Evolutionary conservation across 1,140 invertebrate genomes (phyloP).

Genomic region (Aphidius gifuensis): DNA sequence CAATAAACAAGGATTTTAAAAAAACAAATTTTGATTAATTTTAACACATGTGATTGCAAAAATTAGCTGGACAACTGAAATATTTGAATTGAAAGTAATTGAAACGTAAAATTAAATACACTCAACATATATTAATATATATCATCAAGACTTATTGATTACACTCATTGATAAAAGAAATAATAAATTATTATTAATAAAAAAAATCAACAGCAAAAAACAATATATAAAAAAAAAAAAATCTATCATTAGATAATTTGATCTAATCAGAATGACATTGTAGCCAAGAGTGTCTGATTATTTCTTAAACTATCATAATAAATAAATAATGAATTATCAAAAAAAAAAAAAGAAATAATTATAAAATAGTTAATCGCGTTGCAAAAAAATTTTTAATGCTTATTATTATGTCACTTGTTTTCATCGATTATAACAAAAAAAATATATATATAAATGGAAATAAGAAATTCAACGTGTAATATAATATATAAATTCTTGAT

Average conservation of each 20-base stretch:
- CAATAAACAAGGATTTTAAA: too few species aligned
- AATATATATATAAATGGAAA: slow-evolving; percentile 29
- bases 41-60: not conserved
- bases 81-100: slow-evolving; percentile 25
- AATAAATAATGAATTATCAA: slow-evolving; percentile 1
- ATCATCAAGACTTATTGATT: slow-evolving; percentile 27
- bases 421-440: slow-evolving; percentile 36
- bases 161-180: slow-evolving; percentile 1
- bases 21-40: too few species aligned
- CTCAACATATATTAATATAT: slow-evolving; percentile 31
- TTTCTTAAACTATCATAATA: slow-evolving; percentile 42
- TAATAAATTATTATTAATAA: slow-evolving; percentile 19
- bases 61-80: slow-evolving; percentile 1
- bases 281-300: slow-evolving; percentile 37
- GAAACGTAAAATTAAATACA: slow-evolving; percentile 28
- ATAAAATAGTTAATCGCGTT: slow-evolving; percentile 22
- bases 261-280: slow-evolving; percentile 23
- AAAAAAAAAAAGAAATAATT: slow-evolving; percentile 21
- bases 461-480: slow-evolving; percentile 39
- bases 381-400: slow-evolving; percentile 8
- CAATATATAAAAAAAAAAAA: slow-evolving; percentile 12
- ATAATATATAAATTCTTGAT: slow-evolving; percentile 40
- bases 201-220: slow-evolving; percentile 5
- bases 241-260: slow-evolving; percentile 18
- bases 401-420: slow-evolving; percentile 23